Evolutionary conservation across 2,888 invertebrate genomes (phyloP).

Genomic region (Zele albiditarsus): DNA sequence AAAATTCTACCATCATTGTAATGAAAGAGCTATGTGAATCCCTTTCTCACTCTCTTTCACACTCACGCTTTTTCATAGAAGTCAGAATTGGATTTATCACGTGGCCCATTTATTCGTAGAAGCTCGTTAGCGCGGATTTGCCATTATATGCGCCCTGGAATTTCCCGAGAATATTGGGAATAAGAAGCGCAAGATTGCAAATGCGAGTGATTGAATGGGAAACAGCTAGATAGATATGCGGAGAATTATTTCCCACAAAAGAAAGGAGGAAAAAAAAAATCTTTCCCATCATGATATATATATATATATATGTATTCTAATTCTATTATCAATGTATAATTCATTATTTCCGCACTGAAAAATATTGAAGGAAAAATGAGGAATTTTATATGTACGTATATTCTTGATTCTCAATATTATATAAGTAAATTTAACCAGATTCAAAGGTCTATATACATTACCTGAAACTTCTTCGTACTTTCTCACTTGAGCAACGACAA

Average conservation of each 20-base stretch:
- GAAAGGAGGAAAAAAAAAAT: neutral
- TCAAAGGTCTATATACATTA: neutral
- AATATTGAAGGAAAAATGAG: neutral
- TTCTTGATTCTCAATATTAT: too few relatives aligned
- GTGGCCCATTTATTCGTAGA: conserved; percentile 41
- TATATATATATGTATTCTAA: neutral
- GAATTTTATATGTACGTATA: neutral
- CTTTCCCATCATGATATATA: too few relatives aligned
- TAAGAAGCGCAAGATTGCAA: neutral
- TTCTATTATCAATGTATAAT: neutral
- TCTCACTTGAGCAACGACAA: neutral
- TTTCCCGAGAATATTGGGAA: conserved; percentile 27
- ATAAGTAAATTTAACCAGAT: too few relatives aligned
- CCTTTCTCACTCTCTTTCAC: neutral
- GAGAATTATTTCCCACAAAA: neutral
- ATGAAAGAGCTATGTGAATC: conserved; percentile 19
- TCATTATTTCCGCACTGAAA: neutral
- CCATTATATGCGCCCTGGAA: conserved; percentile 30
- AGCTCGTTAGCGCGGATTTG: conserved; percentile 40
- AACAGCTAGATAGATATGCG: neutral
- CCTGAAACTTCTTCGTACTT: neutral
- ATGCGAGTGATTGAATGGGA: neutral
- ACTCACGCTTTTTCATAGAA: conserved; percentile 36
- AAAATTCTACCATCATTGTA: conserved; percentile 13
- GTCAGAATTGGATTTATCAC: conserved; percentile 56